phyloP scores from a whole-genome alignment of 2,888 invertebrate species.

The Sclerodermus sp. region DNA sequence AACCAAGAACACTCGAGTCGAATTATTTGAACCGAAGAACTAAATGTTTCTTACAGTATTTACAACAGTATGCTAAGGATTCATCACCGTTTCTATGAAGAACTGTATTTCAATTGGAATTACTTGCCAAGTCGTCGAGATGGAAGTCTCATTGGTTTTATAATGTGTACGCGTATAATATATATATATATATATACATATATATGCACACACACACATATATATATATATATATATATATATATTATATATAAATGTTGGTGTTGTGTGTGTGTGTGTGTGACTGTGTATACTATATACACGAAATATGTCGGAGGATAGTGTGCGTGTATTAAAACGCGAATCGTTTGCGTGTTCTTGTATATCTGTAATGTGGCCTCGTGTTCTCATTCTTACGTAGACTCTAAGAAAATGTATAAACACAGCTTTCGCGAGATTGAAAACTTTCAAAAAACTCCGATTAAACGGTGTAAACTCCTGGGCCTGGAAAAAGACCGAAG shows the following conservation, averaged over 20 bases:
- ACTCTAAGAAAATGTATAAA: slow-evolving; percentile 37
- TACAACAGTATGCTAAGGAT: slow-evolving; percentile 28
- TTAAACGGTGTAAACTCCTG: too few relatives aligned
- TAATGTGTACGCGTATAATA: slow-evolving; percentile 14
- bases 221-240: slow-evolving; percentile 16
- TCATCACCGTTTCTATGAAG: slow-evolving; percentile 4
- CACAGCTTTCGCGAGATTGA: slow-evolving; percentile 21
- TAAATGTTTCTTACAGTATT: slow-evolving; percentile 40
- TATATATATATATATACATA: slow-evolving; percentile 19
- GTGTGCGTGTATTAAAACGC: slow-evolving; percentile 4
- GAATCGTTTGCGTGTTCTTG: slow-evolving; percentile 7
- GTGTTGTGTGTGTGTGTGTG: slow-evolving; percentile 25
- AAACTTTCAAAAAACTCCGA: slow-evolving; percentile 21
- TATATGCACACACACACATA: slow-evolving; percentile 13
- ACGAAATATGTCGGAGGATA: slow-evolving; percentile 18
- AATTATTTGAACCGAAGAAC: too few relatives aligned
- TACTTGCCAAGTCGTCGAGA: slow-evolving; percentile 18
- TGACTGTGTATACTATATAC: slow-evolving; percentile 34
- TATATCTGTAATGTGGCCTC: slow-evolving; percentile 2
- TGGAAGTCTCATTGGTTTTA: slow-evolving; percentile 16
- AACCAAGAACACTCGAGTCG: slow-evolving; percentile 6
- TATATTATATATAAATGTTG: slow-evolving; percentile 22
- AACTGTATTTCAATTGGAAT: slow-evolving; percentile 15
- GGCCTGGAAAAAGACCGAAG: too few relatives aligned
- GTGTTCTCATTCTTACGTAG: slow-evolving; percentile 7